A percentile compares a stretch with the other conserved stretches of the same genome.
Evolutionary conservation across 2,797 vertebrate species (phyloP).

Genomic region (Odontamblyopus lacepedii): DNA sequence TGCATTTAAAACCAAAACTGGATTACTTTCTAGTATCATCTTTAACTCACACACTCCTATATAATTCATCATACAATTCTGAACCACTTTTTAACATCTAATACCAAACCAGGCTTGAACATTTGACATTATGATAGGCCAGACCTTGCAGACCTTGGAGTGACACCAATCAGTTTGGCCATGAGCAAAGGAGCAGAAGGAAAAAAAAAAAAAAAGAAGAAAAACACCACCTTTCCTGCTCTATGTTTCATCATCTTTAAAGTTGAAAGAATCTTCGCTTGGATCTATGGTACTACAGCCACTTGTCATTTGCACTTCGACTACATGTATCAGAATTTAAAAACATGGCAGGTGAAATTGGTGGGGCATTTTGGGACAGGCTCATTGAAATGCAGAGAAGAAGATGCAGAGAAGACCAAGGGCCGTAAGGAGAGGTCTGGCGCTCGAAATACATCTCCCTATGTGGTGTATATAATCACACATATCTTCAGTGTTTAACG

Average conservation of each 20-base stretch:
- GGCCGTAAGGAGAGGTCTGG: constrained; percentile 15
- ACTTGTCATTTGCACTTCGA: constrained; percentile 32
- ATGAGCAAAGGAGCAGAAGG: constrained; percentile 47
- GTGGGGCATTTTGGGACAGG: constrained; percentile 50
- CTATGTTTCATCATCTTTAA: not conserved
- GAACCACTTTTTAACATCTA: not conserved
- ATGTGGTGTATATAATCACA: constrained; percentile 35
- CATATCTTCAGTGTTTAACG: constrained; percentile 32
- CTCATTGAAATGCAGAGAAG: constrained; percentile 62
- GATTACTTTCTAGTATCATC: not conserved
- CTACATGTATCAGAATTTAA: constrained; percentile 43
- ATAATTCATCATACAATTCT: not conserved
- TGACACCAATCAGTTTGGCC: constrained; percentile 33
- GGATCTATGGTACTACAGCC: constrained; percentile 32
- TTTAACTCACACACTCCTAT: not conserved
- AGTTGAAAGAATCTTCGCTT: constrained; percentile 14
- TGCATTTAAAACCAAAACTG: not conserved
- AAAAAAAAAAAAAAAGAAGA: not conserved
- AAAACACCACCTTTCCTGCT: not conserved
- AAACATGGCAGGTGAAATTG: constrained; percentile 54
- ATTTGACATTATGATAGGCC: constrained; percentile 35
- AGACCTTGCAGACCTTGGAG: constrained; percentile 43
- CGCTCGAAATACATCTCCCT: constrained; percentile 38
- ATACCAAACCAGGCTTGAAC: not conserved
- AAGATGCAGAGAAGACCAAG: constrained; percentile 29